Evolutionary conservation across 2,888 invertebrate genomes (phyloP).

Genomic region (Mayetiola destructor): DNA sequence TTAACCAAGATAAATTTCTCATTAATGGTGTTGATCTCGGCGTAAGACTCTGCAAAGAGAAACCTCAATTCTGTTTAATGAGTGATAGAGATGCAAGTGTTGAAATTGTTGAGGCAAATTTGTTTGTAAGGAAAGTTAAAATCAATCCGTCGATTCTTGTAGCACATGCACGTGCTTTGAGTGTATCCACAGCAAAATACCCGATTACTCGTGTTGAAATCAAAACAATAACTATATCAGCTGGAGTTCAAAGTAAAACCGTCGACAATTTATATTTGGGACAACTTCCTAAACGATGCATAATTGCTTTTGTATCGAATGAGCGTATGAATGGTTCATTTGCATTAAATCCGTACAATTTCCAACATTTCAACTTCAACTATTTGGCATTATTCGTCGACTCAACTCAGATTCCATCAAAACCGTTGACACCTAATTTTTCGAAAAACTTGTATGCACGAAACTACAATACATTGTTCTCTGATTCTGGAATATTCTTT

Average conservation of each 20-base stretch:
- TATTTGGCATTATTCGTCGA: background rate
- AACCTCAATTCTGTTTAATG: slow-evolving; percentile 13
- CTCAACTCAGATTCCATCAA: background rate
- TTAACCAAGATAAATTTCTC: slow-evolving; percentile 12
- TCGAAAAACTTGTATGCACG: background rate
- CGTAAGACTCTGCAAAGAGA: background rate
- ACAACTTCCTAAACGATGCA: background rate
- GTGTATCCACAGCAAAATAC: slow-evolving; percentile 6
- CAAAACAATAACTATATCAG: slow-evolving; percentile 11
- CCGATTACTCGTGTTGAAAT: slow-evolving; percentile 10
- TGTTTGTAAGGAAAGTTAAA: slow-evolving; percentile 9
- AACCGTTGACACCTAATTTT: background rate
- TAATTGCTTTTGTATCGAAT: background rate
- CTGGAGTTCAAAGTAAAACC: background rate
- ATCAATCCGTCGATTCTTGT: background rate
- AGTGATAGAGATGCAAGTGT: background rate
- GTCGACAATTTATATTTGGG: background rate
- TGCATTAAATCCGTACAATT: background rate
- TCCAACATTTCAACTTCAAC: background rate
- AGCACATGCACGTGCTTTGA: slow-evolving; percentile 8
- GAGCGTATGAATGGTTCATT: background rate
- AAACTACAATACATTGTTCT: background rate
- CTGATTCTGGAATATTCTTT: background rate
- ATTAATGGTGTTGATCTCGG: slow-evolving; percentile 15
- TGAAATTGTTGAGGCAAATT: slow-evolving; percentile 14